Conservation (phyloP, 2,113 vertebrate species). For the Nothocercus julius region DNA sequence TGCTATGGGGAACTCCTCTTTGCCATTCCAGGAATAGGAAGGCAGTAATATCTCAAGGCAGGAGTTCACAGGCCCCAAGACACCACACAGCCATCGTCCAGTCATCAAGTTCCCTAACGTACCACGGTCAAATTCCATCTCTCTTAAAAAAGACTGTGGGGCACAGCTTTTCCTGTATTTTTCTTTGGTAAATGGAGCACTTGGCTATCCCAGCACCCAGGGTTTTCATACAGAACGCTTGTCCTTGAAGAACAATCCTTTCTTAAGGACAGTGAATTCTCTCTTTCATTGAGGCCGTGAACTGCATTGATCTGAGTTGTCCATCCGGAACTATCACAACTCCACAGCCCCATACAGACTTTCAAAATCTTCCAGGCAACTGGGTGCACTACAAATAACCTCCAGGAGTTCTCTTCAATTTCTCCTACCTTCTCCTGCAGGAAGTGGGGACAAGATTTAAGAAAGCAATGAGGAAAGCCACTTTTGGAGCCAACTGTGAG, state of each 20-base stretch:
- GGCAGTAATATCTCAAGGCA: background rate
- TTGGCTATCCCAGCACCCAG: background rate
- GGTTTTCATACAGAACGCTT: background rate
- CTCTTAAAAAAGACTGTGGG: background rate
- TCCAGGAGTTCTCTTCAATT: background rate
- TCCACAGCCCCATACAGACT: background rate
- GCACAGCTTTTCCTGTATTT: background rate
- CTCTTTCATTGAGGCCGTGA: background rate
- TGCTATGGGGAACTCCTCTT: background rate
- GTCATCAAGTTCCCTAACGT: background rate
- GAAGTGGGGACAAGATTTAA: background rate
- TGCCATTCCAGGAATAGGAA: background rate
- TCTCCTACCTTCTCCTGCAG: background rate
- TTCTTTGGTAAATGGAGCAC: background rate
- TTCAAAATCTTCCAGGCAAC: background rate
- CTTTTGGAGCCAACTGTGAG: accelerated
- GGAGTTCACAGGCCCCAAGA: background rate
- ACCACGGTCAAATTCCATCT: background rate
- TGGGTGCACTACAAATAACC: background rate
- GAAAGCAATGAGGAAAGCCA: background rate
- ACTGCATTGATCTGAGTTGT: background rate
- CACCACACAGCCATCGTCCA: background rate
- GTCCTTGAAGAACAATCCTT: background rate
- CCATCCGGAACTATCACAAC: background rate
- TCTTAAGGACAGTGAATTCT: background rate